Evolutionary conservation across 2,888 invertebrate species (phyloP).

Genomic region (Phalangium opilio): DNA sequence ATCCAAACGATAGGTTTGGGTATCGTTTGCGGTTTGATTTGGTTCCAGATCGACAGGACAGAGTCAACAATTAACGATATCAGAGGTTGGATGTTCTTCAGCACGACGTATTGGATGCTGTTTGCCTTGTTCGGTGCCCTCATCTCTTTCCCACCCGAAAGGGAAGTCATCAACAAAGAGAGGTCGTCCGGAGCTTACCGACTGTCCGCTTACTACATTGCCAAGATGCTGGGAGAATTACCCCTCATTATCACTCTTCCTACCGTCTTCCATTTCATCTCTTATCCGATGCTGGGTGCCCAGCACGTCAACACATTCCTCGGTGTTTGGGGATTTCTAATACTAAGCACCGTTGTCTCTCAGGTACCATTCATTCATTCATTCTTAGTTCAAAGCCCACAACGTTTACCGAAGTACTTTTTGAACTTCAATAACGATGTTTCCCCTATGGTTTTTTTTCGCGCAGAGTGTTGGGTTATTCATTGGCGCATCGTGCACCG

Average conservation of each 20-base stretch:
- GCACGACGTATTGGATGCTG: constrained; percentile 66
- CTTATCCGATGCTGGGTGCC: constrained; percentile 58
- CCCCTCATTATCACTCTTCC: constrained; percentile 58
- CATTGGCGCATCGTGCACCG: constrained; percentile 58
- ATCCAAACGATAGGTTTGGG: constrained; percentile 56
- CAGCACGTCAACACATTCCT: constrained; percentile 49
- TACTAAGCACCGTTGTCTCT: constrained; percentile 55
- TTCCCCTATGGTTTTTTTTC: no score
- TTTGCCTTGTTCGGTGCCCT: constrained; percentile 61
- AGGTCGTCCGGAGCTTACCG: constrained; percentile 62
- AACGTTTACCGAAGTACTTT: no score
- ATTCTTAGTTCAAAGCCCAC: no score
- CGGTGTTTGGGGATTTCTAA: constrained; percentile 47
- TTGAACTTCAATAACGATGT: no score
- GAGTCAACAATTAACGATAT: constrained; percentile 60
- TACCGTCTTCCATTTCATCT: constrained; percentile 55
- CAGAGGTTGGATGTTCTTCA: constrained; percentile 67
- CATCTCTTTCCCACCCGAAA: constrained; percentile 61
- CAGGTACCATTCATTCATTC: no score
- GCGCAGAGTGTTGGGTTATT: constrained; percentile 55
- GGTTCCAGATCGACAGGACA: constrained; percentile 58
- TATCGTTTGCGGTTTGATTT: constrained; percentile 54
- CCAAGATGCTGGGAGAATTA: constrained; percentile 65
- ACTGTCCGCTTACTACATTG: constrained; percentile 60
- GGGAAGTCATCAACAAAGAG: constrained; percentile 65